Percentiles rank a stretch among this genome's conserved stretches.
Evolutionary conservation across 2,797 vertebrate genomes (phyloP).

Genomic region (Chiloscyllium punctatum): DNA sequence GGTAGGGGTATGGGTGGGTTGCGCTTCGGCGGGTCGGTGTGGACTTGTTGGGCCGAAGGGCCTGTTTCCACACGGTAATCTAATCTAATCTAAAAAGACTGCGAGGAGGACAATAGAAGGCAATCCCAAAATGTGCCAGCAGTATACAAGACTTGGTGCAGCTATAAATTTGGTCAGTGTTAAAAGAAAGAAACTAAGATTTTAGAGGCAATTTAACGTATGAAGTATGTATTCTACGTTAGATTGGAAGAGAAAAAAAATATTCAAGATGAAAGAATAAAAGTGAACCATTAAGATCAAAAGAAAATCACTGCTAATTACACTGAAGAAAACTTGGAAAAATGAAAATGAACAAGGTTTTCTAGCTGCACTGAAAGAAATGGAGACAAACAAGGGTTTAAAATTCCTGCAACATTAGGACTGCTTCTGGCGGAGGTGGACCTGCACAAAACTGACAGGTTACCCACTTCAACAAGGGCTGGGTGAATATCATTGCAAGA

Average conservation of each 20-base stretch:
- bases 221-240: neutral
- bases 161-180: neutral
- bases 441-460: neutral
- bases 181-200: neutral
- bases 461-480: neutral
- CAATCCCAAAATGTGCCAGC: neutral
- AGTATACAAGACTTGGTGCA: neutral
- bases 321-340: neutral
- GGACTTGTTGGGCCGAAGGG: too few relatives aligned
- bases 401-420: neutral
- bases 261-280: neutral
- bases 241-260: neutral
- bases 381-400: neutral
- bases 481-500: neutral
- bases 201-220: neutral
- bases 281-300: neutral
- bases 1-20: too few relatives aligned
- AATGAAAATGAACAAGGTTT: neutral
- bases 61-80: too few relatives aligned
- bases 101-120: neutral
- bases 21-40: too few relatives aligned
- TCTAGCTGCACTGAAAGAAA: neutral
- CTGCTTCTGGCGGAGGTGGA: neutral
- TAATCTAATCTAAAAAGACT: too few relatives aligned
- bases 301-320: neutral